Percentiles rank a stretch among this genome's conserved stretches.
phyloP scores from a whole-genome alignment of 2,888 invertebrate genomes.

The Tipula vernalis region DNA sequence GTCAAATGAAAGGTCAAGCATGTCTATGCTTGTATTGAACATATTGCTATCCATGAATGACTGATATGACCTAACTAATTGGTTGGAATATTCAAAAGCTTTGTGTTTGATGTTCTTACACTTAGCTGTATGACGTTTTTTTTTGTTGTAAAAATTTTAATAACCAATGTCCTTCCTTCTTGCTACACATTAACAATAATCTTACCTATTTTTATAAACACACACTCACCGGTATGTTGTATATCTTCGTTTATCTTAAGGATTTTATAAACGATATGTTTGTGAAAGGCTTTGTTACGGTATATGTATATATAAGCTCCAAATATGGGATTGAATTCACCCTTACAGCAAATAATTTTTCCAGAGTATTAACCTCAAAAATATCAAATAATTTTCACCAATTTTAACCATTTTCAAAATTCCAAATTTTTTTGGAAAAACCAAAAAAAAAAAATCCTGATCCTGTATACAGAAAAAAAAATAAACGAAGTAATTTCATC shows the following conservation, averaged over 20 bases:
- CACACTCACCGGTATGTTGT: not conserved
- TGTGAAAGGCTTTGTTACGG: not conserved
- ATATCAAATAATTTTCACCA: not conserved
- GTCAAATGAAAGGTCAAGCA: too few relatives aligned
- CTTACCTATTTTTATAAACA: not conserved
- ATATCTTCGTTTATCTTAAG: not conserved
- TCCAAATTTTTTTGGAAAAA: not conserved
- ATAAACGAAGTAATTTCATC: not conserved
- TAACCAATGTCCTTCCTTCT: too few relatives aligned
- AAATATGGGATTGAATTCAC: not conserved
- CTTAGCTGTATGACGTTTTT: too few relatives aligned
- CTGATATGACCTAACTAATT: too few relatives aligned
- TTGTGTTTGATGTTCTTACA: too few relatives aligned
- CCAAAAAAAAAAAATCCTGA: not conserved
- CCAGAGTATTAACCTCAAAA: not conserved
- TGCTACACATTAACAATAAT: not conserved
- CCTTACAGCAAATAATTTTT: not conserved
- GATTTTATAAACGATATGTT: not conserved
- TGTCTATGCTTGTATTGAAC: too few relatives aligned
- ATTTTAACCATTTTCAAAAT: not conserved
- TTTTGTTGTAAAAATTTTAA: too few relatives aligned
- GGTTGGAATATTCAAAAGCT: too few relatives aligned
- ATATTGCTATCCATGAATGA: too few relatives aligned
- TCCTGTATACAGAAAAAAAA: not conserved
- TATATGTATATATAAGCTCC: not conserved